Conservation (phyloP, 2,888 invertebrate genomes). For the Ophion ventricosus region DNA sequence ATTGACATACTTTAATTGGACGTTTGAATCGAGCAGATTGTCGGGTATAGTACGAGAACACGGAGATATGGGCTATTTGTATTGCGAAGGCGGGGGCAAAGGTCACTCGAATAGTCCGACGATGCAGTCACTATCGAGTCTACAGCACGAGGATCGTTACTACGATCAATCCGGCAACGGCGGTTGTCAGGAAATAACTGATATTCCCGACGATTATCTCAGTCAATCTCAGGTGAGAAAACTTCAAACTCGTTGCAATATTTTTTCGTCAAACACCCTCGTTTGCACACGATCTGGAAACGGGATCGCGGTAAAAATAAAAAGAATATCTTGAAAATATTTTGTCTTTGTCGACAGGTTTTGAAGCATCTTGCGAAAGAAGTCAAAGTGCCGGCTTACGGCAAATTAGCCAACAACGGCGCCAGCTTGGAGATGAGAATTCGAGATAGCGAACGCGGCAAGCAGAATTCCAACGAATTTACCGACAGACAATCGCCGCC, state of each 20-base stretch:
- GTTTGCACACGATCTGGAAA: too few species aligned
- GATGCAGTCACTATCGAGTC: constrained; percentile 81
- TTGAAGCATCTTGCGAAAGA: constrained; percentile 93
- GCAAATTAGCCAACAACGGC: constrained; percentile 76
- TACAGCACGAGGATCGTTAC: constrained; percentile 80
- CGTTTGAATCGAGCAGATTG: constrained; percentile 71
- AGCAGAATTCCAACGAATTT: constrained; percentile 77
- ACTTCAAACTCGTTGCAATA: neutral
- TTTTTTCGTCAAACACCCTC: neutral
- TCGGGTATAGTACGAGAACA: constrained; percentile 81
- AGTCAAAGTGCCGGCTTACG: constrained; percentile 84
- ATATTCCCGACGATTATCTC: constrained; percentile 93
- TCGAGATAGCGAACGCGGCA: constrained; percentile 77
- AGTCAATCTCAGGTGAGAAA: constrained; percentile 88
- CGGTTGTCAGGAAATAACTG: constrained; percentile 89
- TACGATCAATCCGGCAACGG: constrained; percentile 79
- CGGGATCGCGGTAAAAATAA: neutral
- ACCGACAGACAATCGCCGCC: constrained; percentile 78
- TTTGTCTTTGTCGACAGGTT: constrained; percentile 82
- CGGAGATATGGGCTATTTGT: constrained; percentile 81
- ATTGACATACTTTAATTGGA: constrained; percentile 37
- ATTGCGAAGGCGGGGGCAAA: constrained; percentile 81
- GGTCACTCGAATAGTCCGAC: constrained; percentile 82
- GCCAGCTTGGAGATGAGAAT: constrained; percentile 78
- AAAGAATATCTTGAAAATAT: too few species aligned